These are phyloP conservation scores for Archocentrus centrarchus DNA, from an alignment of 2,113 vertebrate genomes.

Conservation along the genomic window DNA sequence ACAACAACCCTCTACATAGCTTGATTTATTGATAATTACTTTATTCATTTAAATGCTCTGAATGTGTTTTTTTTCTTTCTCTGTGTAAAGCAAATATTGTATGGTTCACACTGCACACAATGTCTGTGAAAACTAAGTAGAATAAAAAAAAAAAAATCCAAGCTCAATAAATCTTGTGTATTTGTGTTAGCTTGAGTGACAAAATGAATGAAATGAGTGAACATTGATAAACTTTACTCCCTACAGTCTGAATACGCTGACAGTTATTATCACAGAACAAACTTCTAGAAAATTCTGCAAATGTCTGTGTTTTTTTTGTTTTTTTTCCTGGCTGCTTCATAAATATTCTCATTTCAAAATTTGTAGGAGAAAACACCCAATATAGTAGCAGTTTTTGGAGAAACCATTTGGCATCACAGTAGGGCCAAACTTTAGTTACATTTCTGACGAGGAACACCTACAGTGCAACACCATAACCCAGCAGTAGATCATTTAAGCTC, in stretches of 20 bases:
- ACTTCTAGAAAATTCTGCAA: background rate
- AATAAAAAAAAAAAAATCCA: background rate
- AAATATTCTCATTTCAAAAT: background rate
- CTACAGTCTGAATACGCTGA: too few relatives aligned
- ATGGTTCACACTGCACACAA: background rate
- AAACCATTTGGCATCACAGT: background rate
- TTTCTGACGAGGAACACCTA: background rate
- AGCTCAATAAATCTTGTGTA: background rate
- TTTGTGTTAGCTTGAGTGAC: background rate
- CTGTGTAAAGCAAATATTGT: background rate
- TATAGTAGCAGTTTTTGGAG: background rate
- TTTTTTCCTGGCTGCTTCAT: too few relatives aligned
- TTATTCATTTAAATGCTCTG: background rate
- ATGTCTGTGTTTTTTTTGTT: background rate
- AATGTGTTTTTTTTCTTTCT: background rate
- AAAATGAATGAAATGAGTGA: background rate
- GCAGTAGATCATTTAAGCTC: background rate
- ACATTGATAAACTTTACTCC: too few relatives aligned
- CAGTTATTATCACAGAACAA: too few relatives aligned
- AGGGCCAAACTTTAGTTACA: background rate
- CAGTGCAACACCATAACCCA: background rate
- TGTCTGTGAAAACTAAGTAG: background rate
- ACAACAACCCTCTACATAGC: background rate
- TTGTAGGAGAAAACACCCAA: background rate
- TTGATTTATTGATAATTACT: background rate